Conservation (phyloP, 2,113 vertebrate species). For the Saimiri boliviensis region DNA sequence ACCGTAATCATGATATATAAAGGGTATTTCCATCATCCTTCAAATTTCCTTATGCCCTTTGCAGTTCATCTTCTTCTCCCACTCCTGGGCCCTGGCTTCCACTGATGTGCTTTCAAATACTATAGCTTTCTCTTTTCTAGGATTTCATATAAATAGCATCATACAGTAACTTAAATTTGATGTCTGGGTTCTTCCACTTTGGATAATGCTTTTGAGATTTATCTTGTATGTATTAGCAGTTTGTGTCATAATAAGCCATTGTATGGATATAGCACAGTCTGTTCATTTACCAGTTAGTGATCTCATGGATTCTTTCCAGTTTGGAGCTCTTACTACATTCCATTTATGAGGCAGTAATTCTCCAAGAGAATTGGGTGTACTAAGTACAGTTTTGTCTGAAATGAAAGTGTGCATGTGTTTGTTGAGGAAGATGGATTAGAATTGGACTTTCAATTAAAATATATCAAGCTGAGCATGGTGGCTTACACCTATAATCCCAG, state of each 20-base stretch:
- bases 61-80: not conserved
- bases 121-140: not conserved
- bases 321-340: not conserved
- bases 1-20: not conserved
- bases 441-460: not conserved
- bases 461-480: no score
- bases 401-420: not conserved
- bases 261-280: not conserved
- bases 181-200: not conserved
- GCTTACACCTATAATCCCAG: no score
- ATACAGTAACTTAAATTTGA: not conserved
- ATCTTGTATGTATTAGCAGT: not conserved
- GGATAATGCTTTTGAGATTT: not conserved
- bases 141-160: not conserved
- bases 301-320: not conserved
- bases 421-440: not conserved
- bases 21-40: not conserved
- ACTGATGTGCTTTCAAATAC: not conserved
- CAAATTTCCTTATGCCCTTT: not conserved
- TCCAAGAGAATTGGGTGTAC: not conserved
- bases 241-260: not conserved
- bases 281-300: not conserved
- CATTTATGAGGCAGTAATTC: not conserved
- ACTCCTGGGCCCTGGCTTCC: not conserved
- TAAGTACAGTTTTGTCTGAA: not conserved